Base-by-base conservation (phyloP, 2,797 vertebrate species). In the Sebastes diaconus region DNA sequence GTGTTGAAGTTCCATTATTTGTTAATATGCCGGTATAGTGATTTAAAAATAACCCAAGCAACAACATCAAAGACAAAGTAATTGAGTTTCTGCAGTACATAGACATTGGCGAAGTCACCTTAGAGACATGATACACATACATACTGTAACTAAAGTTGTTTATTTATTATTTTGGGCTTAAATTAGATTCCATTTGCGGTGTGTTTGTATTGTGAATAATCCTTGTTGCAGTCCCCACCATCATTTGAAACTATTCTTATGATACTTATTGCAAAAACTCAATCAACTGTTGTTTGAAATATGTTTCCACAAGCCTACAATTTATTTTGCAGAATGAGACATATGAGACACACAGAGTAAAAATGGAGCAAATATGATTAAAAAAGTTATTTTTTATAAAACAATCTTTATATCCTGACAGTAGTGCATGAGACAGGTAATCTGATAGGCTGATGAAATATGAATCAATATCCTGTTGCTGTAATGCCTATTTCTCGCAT, bases 1-100 rank as follows among this genome's bases (percentile, higher is more conserved):
- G 22, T 77, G 30, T 65, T 73, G 24, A 78, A 77, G 36, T 68
- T 65, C 24, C 6, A 54, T 72, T 66, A 68, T 77, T 64, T 60
- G 4, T 70, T 77, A 68, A 75, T 55, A 42, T 68, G 72, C 46
- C 1, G n/a, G 10, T 27, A 61, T 24, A 20, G 8, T 6, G 2
- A 55, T 77, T 80, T 22, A 12, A 71, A 79, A 83, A 46, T 73
- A 58, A 27, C 29, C 11, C 0, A 3, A 63, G 24, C 34, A 54
- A 14, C 36, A 69, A 24, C 46, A 64, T 61, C 4, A 66, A 46
- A 58, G 8, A 60, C 46, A 71, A 57, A 67, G 30, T 67, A 24
- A 66, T 5, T 60, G 10, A 63, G 36, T 58, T 12, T 57, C 8
- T 20, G 18, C 46, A 50, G 10, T 27, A 0, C 24, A 27, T 18